Evolutionary conservation across 2,797 vertebrate genomes (phyloP).

Genomic region (Gymnothorax javanicus): DNA sequence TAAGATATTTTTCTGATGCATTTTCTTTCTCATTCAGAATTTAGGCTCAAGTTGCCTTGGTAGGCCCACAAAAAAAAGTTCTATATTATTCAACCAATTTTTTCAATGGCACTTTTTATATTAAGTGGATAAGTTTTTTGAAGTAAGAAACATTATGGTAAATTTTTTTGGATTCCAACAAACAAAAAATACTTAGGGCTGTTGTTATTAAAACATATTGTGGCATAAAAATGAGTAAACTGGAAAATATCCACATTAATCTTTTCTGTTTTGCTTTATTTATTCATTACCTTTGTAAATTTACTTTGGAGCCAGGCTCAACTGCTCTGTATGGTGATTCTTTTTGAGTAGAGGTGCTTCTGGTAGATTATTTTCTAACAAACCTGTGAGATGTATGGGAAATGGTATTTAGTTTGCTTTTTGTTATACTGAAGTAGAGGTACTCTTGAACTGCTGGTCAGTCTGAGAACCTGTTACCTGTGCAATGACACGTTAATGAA

Average conservation of each 20-base stretch:
- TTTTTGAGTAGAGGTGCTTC: slow-evolving; percentile 36
- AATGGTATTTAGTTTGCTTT: slow-evolving; percentile 44
- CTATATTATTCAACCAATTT: no score
- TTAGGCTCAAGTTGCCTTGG: background rate
- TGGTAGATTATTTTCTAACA: slow-evolving; percentile 39
- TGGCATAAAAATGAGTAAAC: background rate
- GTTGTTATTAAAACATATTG: background rate
- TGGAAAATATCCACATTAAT: slow-evolving; percentile 21
- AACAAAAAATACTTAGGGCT: background rate
- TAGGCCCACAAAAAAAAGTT: background rate
- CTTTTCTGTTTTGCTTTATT: slow-evolving; percentile 1
- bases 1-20: background rate
- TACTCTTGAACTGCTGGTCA: slow-evolving; percentile 83
- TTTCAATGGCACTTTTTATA: background rate
- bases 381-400: slow-evolving; percentile 36
- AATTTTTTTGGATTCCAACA: background rate
- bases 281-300: background rate
- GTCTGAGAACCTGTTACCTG: slow-evolving; percentile 70
- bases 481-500: slow-evolving; percentile 52
- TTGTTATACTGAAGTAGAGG: slow-evolving; percentile 62
- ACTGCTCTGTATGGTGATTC: slow-evolving; percentile 39
- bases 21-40: background rate
- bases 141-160: background rate
- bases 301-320: slow-evolving; percentile 27
- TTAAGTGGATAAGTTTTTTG: background rate